A percentile compares a stretch with the other conserved stretches of the same genome.
phyloP scores from a whole-genome alignment of 1,140 invertebrate genomes.

The Drosophila ananassae region DNA sequence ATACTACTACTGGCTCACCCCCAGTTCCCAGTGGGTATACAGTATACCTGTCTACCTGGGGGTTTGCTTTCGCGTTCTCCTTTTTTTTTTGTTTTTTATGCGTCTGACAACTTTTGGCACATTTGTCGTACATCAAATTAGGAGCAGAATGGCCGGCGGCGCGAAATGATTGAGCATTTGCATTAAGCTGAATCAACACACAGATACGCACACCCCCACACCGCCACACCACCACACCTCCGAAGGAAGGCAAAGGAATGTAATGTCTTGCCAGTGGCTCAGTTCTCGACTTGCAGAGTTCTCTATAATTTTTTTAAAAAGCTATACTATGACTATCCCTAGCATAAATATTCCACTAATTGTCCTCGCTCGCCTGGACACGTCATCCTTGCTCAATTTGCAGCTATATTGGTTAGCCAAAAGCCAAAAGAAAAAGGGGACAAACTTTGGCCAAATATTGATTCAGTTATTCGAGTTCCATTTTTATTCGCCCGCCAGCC shows the following conservation, averaged over 20 bases:
- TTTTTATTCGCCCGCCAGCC: conserved; percentile 40
- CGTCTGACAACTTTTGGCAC: conserved; percentile 68
- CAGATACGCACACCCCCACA: conserved; percentile 11
- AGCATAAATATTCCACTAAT: background rate
- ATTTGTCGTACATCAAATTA: conserved; percentile 72
- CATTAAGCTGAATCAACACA: conserved; percentile 51
- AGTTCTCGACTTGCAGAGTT: conserved; percentile 9
- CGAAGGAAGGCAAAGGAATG: too few relatives aligned
- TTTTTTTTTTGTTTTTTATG: conserved; percentile 30
- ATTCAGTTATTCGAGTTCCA: conserved; percentile 40
- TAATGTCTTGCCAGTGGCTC: background rate
- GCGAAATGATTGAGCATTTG: conserved; percentile 74
- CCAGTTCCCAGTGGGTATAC: background rate
- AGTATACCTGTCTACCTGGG: conserved; percentile 29
- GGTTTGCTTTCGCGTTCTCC: conserved; percentile 22
- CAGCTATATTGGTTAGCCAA: conserved; percentile 24
- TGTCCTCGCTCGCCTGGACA: conserved; percentile 2
- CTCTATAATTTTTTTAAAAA: conserved; percentile 9
- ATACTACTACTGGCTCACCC: background rate
- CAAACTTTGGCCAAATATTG: conserved; percentile 71
- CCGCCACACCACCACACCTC: too few relatives aligned
- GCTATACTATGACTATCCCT: background rate
- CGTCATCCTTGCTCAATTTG: conserved; percentile 43
- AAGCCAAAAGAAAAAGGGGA: conserved; percentile 35
- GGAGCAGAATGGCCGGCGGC: conserved; percentile 33